Evolutionary conservation across 2,113 vertebrate genomes (phyloP).

Genomic region (Trichomycterus rosablanca): DNA sequence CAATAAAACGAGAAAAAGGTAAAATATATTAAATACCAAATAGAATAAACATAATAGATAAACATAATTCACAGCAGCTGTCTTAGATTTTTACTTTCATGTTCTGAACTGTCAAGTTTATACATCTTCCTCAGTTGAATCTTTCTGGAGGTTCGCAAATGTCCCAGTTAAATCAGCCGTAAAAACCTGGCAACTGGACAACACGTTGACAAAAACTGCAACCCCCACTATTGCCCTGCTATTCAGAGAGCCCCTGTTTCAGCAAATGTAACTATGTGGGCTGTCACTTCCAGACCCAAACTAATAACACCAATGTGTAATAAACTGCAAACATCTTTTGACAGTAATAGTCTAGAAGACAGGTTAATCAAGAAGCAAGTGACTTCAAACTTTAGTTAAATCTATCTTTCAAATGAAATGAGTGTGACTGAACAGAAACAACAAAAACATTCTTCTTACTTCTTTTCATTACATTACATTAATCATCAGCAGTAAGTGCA

Average conservation of each 20-base stretch:
- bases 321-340: no score
- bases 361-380: no score
- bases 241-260: slow-evolving; percentile 26
- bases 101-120: slow-evolving; percentile 6
- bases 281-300: background rate
- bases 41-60: background rate
- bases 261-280: slow-evolving; percentile 23
- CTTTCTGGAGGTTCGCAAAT: slow-evolving; percentile 29
- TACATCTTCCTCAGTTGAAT: slow-evolving; percentile 13
- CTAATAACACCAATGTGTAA: background rate
- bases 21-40: no score
- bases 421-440: no score
- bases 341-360: no score
- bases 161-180: slow-evolving; percentile 29
- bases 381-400: no score
- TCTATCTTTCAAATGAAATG: no score
- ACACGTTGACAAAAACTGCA: slow-evolving; percentile 26
- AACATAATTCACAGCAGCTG: background rate
- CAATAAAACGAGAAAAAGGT: slow-evolving; percentile 43
- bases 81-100: background rate
- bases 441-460: no score
- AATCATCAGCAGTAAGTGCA: no score
- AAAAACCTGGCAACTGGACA: slow-evolving; percentile 33
- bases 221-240: slow-evolving; percentile 16
- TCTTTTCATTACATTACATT: no score